Evolutionary conservation across 2,113 vertebrate genomes (phyloP), one percentile per base, ranked within the genome.

Genomic region (Piliocolobus tephrosceles): DNA sequence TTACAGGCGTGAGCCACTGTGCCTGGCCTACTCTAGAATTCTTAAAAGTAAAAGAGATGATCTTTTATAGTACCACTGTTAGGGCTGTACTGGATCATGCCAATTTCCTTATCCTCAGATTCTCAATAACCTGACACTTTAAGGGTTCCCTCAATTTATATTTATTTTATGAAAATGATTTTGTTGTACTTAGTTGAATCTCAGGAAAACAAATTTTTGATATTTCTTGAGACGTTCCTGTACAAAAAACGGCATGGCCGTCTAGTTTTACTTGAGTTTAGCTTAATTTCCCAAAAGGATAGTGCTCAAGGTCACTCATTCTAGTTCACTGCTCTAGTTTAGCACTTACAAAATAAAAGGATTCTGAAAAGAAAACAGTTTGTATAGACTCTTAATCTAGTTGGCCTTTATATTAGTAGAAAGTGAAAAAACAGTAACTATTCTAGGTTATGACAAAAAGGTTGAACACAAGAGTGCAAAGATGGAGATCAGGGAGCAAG

Each of bases 381-480:
- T 83, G 12, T 38, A 66, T 0, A 87, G 57, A 68, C 7, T 72
- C 58, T 80, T 45, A 30, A 88, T 57, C 82, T 86, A 82, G 58
- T 70, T 97, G 90, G 96, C 73, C 32, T 92, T 94, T 40, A 3
- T 30, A 40, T 86, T 92, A 88, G 92, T 57, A 86, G 61, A 52
- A 58, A 40, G 68, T 73, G 57, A 66, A 78, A 91, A 79, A n/a
- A 43, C 0, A 17, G 73, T 0, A 20, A 38, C 55, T 35, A 43
- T 16, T 25, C 43, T 61, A 92, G 84, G 64, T 83, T 18, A 70
- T 40, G 47, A 91, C 79, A 94, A 96, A 96, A 97, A 98, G 97
- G 97, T 94, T 88, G 58, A 98, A 97, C 75, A 92, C 88, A 83
- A 96, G 92, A 81, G n/a, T 50, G 87, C 85, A 95, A 58, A 70